Conservation (phyloP, 1,140 invertebrate species). For the Atta texana region DNA sequence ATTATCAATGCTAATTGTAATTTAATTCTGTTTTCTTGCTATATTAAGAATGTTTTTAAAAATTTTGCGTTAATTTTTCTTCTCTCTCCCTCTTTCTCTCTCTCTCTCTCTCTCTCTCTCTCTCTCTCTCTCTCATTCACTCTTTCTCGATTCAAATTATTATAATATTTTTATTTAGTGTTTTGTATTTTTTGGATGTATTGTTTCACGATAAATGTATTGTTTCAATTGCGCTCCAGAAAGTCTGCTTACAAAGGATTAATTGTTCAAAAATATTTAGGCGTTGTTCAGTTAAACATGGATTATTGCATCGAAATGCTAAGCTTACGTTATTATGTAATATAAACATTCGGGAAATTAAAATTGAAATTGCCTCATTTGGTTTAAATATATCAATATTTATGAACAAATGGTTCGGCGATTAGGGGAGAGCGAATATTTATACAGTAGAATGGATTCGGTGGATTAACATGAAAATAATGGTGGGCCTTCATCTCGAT, state of each 20-base stretch:
- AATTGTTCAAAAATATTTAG: conserved; percentile 45
- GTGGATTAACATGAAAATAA: conserved; percentile 73
- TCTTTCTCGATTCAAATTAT: background rate
- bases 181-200: background rate
- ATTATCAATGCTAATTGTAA: background rate
- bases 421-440: conserved; percentile 72
- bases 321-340: conserved; percentile 19
- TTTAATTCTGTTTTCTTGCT: background rate
- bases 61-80: background rate
- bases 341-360: conserved; percentile 54
- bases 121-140: background rate
- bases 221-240: conserved; percentile 41
- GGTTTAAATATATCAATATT: conserved; percentile 72
- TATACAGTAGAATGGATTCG: conserved; percentile 64
- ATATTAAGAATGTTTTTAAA: background rate
- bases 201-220: background rate
- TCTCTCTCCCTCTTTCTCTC: background rate
- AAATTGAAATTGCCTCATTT: conserved; percentile 70
- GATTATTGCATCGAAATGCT: conserved; percentile 57
- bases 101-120: background rate
- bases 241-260: conserved; percentile 44
- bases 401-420: conserved; percentile 70
- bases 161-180: background rate
- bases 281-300: conserved; percentile 64
- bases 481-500: conserved; percentile 64